These are phyloP conservation scores for Propithecus perrieri DNA, from an alignment of 2,797 vertebrate species.

Conservation along the genomic window DNA sequence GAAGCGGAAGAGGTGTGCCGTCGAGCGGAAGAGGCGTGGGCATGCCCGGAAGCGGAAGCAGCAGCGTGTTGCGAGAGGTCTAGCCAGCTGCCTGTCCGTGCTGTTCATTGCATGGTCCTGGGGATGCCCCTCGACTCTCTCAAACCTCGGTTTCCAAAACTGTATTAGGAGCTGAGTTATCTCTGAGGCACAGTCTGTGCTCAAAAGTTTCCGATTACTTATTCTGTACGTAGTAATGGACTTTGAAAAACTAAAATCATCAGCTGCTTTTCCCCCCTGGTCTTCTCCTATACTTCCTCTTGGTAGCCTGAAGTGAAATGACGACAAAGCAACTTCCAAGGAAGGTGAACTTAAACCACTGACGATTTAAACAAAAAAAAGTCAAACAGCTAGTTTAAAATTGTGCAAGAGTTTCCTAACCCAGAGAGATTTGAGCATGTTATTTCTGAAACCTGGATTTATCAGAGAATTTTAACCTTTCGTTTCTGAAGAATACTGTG, in stretches of 20 bases:
- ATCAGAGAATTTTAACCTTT: no score
- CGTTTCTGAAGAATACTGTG: not conserved
- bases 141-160: not conserved
- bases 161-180: no score
- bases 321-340: not conserved
- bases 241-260: not conserved
- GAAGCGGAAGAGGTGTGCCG: no score
- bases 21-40: no score
- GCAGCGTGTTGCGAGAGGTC: fast-evolving
- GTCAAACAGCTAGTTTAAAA: not conserved
- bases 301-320: no score
- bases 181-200: not conserved
- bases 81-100: not conserved
- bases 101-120: not conserved
- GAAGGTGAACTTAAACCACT: not conserved
- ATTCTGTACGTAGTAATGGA: no score
- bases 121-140: no score
- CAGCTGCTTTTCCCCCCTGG: not conserved
- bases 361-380: no score
- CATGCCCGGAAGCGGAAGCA: no score
- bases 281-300: not conserved
- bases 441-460: not conserved
- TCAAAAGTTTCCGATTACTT: not conserved
- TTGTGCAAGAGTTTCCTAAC: not conserved
- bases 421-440: not conserved